Percentiles rank a stretch among this genome's conserved stretches.
Evolutionary conservation across 2,888 invertebrate genomes (phyloP).

Genomic region (Elysia crispata): DNA sequence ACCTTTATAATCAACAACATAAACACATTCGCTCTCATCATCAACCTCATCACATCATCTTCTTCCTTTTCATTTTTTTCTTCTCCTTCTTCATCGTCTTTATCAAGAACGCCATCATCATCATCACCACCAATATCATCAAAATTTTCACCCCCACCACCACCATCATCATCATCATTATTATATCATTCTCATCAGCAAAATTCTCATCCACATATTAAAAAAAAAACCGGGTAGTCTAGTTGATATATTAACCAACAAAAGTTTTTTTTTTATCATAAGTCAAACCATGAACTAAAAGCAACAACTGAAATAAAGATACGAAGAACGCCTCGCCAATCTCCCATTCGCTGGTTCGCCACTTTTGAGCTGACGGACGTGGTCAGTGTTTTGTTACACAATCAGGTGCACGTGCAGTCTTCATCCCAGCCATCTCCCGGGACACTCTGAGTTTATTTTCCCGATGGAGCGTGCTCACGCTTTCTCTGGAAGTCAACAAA

Average conservation of each 20-base stretch:
- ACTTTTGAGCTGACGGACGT: not conserved
- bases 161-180: not conserved
- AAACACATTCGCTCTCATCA: not conserved
- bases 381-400: conserved; percentile 34
- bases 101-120: not conserved
- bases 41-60: not conserved
- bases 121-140: not conserved
- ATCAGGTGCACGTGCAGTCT: conserved; percentile 30
- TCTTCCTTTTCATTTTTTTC: not conserved
- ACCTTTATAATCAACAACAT: not conserved
- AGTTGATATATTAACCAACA: too few relatives aligned
- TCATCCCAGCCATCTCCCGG: not conserved
- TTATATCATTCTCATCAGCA: not conserved
- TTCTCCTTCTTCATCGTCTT: not conserved
- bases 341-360: too few relatives aligned
- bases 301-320: not conserved
- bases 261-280: too few relatives aligned
- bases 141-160: too few relatives aligned
- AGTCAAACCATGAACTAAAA: too few relatives aligned
- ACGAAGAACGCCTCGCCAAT: too few relatives aligned
- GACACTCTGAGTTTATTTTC: conserved; percentile 27
- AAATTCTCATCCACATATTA: too few relatives aligned
- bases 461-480: conserved; percentile 17
- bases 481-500: conserved; percentile 21
- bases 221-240: too few relatives aligned